Percentiles rank a stretch among this genome's conserved stretches.
Conservation (phyloP, 2,888 invertebrate species). For the Rugalucina vietnamica region DNA sequence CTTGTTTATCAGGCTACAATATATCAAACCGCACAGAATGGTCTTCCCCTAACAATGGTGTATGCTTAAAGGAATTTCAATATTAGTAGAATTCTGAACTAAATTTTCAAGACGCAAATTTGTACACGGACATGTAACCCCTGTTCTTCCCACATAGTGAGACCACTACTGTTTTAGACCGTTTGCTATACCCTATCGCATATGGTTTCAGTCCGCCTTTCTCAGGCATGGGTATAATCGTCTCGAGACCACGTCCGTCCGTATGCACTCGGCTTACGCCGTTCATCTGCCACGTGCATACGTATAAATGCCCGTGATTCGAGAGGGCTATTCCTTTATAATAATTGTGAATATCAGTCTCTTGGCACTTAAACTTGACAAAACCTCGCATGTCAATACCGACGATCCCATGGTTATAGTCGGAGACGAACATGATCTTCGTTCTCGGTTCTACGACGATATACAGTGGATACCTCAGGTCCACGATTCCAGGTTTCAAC, state of each 20-base stretch:
- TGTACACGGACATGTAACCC: conserved; percentile 43
- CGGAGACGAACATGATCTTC: conserved; percentile 54
- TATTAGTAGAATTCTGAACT: too few species aligned
- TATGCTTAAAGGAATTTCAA: too few species aligned
- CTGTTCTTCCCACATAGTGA: conserved; percentile 56
- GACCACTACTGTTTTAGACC: conserved; percentile 39
- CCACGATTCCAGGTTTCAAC: conserved; percentile 54
- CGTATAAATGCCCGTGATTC: conserved; percentile 50
- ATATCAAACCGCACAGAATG: too few species aligned
- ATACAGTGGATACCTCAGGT: conserved; percentile 57
- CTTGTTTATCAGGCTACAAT: too few species aligned
- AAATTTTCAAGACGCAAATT: neutral
- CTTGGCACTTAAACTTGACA: conserved; percentile 60
- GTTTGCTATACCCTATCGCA: conserved; percentile 54
- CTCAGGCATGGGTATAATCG: conserved; percentile 59
- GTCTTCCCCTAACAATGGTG: too few species aligned
- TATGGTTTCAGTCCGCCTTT: conserved; percentile 59
- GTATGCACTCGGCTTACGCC: conserved; percentile 57
- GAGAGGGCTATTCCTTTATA: conserved; percentile 58
- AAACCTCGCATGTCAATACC: conserved; percentile 47
- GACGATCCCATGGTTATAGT: conserved; percentile 61
- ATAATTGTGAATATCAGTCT: conserved; percentile 59
- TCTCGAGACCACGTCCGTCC: conserved; percentile 61
- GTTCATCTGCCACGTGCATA: conserved; percentile 60
- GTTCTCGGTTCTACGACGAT: conserved; percentile 48